Evolutionary conservation across 2,113 vertebrate genomes (phyloP).

Genomic region (Serilophus lunatus): DNA sequence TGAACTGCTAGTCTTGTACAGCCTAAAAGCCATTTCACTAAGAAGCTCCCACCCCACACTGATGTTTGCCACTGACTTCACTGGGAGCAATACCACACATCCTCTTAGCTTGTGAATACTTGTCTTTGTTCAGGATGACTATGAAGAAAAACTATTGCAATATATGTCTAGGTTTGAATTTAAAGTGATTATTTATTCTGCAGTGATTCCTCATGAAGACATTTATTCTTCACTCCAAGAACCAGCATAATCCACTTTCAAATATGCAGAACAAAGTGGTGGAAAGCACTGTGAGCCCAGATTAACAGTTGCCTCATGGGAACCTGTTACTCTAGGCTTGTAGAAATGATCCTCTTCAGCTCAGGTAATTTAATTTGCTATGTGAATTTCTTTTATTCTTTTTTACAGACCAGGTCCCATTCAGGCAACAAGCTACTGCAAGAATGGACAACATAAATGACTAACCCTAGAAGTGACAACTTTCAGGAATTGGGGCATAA

Average conservation of each 20-base stretch:
- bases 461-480: neutral
- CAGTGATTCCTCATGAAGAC: neutral
- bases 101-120: neutral
- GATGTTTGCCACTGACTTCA: neutral
- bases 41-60: neutral
- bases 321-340: neutral
- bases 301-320: neutral
- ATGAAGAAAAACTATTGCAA: neutral
- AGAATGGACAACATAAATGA: neutral
- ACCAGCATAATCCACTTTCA: neutral
- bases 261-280: conserved; percentile 3
- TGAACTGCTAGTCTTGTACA: neutral
- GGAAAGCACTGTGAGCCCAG: neutral
- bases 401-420: neutral
- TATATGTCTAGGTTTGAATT: neutral
- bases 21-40: neutral
- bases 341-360: neutral
- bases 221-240: neutral
- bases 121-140: neutral
- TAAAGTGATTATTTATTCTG: neutral
- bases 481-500: neutral
- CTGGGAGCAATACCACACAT: neutral
- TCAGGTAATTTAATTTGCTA: neutral
- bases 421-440: neutral
- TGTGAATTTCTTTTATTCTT: neutral